phyloP scores from a whole-genome alignment of 2,888 invertebrate genomes.

The Euzetes globulus region DNA sequence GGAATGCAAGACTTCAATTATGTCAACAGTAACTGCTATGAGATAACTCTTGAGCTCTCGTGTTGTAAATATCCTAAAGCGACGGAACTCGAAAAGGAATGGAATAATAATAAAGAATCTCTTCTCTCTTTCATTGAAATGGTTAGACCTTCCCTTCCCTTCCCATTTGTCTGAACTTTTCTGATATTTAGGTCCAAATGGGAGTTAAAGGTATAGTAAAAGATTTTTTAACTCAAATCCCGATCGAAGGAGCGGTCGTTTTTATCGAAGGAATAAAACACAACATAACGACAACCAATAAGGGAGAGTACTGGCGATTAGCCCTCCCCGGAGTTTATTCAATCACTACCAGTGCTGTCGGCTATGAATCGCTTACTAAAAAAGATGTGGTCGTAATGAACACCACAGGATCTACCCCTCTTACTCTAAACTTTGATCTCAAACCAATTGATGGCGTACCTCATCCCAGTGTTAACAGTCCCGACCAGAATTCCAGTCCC shows the following conservation, averaged over 20 bases:
- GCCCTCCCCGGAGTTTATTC: conserved; percentile 77
- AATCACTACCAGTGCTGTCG: conserved; percentile 63
- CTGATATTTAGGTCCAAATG: conserved; percentile 48
- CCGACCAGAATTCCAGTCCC: not conserved
- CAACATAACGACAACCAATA: conserved; percentile 63
- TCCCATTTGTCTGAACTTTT: not conserved
- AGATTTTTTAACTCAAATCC: conserved; percentile 56
- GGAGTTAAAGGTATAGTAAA: conserved; percentile 54
- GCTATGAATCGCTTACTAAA: conserved; percentile 45
- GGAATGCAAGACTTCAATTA: conserved; percentile 56
- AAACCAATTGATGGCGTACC: conserved; percentile 3
- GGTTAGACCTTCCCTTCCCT: conserved; percentile 44
- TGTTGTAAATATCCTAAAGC: conserved; percentile 52
- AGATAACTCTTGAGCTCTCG: conserved; percentile 53
- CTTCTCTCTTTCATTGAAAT: conserved; percentile 51
- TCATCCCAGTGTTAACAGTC: conserved; percentile 41
- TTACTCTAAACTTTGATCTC: conserved; percentile 38
- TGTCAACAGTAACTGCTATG: conserved; percentile 52
- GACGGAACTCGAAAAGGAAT: conserved; percentile 47
- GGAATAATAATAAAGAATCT: conserved; percentile 52
- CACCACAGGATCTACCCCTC: conserved; percentile 5
- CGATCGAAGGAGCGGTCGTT: conserved; percentile 67
- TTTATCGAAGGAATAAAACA: conserved; percentile 69
- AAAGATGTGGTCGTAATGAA: conserved; percentile 27
- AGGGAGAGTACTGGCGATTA: conserved; percentile 91